Evolutionary conservation across 37 sponge, comb jelly and placozoan species (phyloP), one percentile per base, ranked within the genome.

Genomic region (Corticium candelabrum): DNA sequence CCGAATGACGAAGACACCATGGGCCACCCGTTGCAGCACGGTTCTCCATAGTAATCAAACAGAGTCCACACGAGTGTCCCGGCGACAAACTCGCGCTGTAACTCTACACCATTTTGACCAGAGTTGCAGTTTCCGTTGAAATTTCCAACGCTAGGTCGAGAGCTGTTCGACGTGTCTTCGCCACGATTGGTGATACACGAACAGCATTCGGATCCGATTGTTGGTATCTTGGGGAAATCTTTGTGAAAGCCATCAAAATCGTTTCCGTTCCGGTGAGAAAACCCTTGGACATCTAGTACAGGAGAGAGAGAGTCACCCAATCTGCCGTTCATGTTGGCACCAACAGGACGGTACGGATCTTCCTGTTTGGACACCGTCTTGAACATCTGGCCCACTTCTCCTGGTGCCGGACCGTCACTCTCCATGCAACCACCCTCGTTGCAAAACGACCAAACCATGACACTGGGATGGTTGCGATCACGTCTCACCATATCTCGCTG

Each of bases 401-500:
- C 21, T 21, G 21, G 21, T 21, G 62, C 62, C 1, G 37, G 71
- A 7, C 31, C 41, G 41, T 41, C 33, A 2, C 32, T 40, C 35
- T 11, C 72, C 41, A 67, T 11, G 67, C 86, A 86, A 21, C 83
- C 87, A 3, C 41, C 87, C 37, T 86, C 83, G 73, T 86, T 86
- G 74, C 87, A 82, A 62, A 86, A 82, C 1, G 87, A 86, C 87
- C 87, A 86, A 32, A 33, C 68, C 80, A 86, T 82, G 41, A 86
- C 69, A 31, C 83, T 78, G n/a, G 87, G 87, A 82, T 86, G 87
- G 74, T 86, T 86, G 15, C 87, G 82, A 78, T 86, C 87, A 32
- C 87, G 74, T 36, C 37, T 82, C 67, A 86, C 87, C 87, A 86
- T 86, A 78, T 81, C 82, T 40, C 74, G 39, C 37, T 86, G 74